Conservation (phyloP, 2,797 vertebrate genomes). For the Gobionotothen gibberifrons region DNA sequence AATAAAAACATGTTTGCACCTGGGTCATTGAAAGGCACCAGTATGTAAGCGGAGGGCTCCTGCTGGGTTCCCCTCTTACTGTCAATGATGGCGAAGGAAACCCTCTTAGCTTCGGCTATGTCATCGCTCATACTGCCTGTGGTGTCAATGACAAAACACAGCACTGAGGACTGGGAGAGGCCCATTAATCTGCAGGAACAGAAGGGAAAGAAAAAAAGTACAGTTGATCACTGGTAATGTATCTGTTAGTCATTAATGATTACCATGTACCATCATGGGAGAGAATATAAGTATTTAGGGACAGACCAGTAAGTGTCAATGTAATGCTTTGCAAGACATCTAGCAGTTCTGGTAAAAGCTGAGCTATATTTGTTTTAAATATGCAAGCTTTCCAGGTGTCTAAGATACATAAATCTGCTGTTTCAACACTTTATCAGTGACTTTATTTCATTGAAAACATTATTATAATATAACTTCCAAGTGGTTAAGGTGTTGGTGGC, state of each 20-base stretch:
- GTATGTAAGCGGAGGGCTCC: constrained; percentile 77
- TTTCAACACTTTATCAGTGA: background rate
- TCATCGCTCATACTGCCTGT: constrained; percentile 77
- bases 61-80: constrained; percentile 64
- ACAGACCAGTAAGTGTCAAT: background rate
- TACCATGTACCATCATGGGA: background rate
- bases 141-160: constrained; percentile 83
- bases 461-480: background rate
- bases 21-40: constrained; percentile 82
- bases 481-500: background rate
- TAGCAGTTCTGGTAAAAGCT: background rate
- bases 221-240: background rate
- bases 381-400: background rate
- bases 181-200: constrained; percentile 74
- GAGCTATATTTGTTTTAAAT: constrained; percentile 1
- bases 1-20: constrained; percentile 41
- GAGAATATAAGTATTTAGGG: background rate
- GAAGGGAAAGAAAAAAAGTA: background rate
- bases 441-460: background rate
- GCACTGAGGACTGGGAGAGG: constrained; percentile 65
- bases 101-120: constrained; percentile 63
- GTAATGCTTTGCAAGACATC: background rate
- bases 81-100: constrained; percentile 75
- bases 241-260: background rate
- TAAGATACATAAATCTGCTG: background rate